These are phyloP conservation scores for Pyrgus malvae DNA, from an alignment of 2,888 invertebrate species.

Conservation along the genomic window DNA sequence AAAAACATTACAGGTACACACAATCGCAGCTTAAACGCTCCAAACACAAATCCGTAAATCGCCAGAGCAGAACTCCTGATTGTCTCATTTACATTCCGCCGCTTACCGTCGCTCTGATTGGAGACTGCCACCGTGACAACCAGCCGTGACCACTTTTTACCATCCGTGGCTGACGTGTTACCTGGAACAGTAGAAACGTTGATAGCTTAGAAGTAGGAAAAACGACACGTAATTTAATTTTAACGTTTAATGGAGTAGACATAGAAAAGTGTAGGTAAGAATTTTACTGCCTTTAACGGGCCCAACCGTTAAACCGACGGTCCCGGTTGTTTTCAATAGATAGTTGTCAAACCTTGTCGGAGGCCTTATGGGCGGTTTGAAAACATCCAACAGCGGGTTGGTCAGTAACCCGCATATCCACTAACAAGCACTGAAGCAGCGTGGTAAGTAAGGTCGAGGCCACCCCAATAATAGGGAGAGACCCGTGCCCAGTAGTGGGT, in stretches of 20 bases:
- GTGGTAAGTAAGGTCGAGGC: too few relatives aligned
- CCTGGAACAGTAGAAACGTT: conserved; percentile 1
- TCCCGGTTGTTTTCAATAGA: too few relatives aligned
- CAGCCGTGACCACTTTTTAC: conserved; percentile 4
- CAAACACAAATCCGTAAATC: neutral
- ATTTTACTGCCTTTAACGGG: too few relatives aligned
- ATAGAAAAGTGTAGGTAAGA: too few relatives aligned
- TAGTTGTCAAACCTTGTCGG: too few relatives aligned
- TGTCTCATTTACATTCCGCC: conserved; percentile 15
- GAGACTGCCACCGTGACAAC: neutral
- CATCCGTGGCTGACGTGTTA: neutral
- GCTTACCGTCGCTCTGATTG: conserved; percentile 12
- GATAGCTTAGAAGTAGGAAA: neutral
- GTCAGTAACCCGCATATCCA: too few relatives aligned
- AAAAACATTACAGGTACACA: neutral
- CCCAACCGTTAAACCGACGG: too few relatives aligned
- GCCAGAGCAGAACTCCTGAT: conserved; percentile 10
- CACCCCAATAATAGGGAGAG: too few relatives aligned
- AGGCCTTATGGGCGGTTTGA: too few relatives aligned
- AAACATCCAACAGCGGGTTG: too few relatives aligned
- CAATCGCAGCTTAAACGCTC: neutral
- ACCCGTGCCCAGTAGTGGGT: too few relatives aligned
- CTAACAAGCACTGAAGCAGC: too few relatives aligned
- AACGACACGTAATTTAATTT: neutral
- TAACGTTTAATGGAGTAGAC: neutral